A percentile compares a stretch with the other conserved stretches of the same genome.
Evolutionary conservation across 2,888 invertebrate genomes (phyloP).

Genomic region (Hypercompe scribonia): DNA sequence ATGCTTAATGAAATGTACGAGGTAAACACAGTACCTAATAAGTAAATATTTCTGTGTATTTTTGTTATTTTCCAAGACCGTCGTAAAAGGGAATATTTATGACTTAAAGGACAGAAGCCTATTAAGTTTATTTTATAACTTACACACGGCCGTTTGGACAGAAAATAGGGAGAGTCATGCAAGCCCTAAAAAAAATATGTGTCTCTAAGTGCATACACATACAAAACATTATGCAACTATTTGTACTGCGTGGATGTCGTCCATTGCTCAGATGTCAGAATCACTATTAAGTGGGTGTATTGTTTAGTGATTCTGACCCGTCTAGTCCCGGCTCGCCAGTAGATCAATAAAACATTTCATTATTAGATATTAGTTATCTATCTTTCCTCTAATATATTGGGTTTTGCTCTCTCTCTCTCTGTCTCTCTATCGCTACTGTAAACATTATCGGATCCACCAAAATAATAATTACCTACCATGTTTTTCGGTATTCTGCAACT

Average conservation of each 20-base stretch:
- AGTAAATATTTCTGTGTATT: not conserved
- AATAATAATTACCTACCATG: not conserved
- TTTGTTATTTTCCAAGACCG: not conserved
- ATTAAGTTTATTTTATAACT: too few relatives aligned
- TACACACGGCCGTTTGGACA: too few relatives aligned
- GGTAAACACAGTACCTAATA: not conserved
- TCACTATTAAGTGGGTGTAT: not conserved
- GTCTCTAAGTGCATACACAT: too few relatives aligned
- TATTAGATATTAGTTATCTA: slow-evolving; percentile 1
- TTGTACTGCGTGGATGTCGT: not conserved
- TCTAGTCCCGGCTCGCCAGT: not conserved
- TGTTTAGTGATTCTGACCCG: not conserved
- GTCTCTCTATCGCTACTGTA: not conserved
- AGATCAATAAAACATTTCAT: not conserved
- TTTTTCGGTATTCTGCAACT: not conserved
- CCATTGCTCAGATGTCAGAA: not conserved
- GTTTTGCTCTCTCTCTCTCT: not conserved
- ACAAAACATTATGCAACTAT: not conserved
- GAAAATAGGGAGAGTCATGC: too few relatives aligned
- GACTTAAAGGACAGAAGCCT: too few relatives aligned
- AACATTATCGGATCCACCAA: not conserved
- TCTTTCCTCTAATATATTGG: not conserved
- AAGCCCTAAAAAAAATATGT: too few relatives aligned
- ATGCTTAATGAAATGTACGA: not conserved
- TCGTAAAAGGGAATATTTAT: not conserved